These are phyloP conservation scores for Mythimna ferrago DNA, from an alignment of 2,888 invertebrate genomes.

Conservation along the genomic window DNA sequence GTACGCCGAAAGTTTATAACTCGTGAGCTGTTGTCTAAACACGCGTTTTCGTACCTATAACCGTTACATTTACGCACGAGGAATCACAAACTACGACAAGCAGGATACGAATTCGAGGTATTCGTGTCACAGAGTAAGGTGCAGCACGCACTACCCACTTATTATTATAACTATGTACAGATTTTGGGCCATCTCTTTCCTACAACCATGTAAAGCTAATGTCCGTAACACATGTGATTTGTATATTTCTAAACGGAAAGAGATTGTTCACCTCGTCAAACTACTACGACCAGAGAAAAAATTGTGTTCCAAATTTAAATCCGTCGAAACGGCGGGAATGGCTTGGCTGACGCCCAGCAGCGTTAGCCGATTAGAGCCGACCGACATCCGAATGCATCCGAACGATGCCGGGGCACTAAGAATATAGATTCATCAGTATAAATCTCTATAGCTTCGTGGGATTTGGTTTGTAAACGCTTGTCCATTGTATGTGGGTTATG, in stretches of 20 bases:
- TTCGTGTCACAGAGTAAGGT: conserved; percentile 80
- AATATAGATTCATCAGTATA: conserved; percentile 61
- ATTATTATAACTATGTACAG: conserved; percentile 54
- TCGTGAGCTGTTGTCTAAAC: conserved; percentile 67
- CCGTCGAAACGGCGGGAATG: conserved; percentile 84
- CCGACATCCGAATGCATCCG: conserved; percentile 79
- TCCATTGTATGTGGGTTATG: conserved; percentile 33
- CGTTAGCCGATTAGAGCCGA: conserved; percentile 76
- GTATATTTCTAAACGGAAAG: conserved; percentile 72
- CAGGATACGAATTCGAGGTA: conserved; percentile 79
- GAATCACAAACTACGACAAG: conserved; percentile 79
- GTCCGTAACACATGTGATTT: conserved; percentile 38
- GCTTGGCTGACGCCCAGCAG: conserved; percentile 87
- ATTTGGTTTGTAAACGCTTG: conserved; percentile 19
- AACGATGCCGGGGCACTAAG: conserved; percentile 69
- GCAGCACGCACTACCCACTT: conserved; percentile 64
- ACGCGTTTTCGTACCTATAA: conserved; percentile 75
- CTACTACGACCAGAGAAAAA: conserved; percentile 81
- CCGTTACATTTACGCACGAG: conserved; percentile 78
- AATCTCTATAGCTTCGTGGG: conserved; percentile 34
- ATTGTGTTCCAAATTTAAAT: conserved; percentile 89
- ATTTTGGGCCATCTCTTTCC: conserved; percentile 25
- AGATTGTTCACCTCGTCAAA: conserved; percentile 89
- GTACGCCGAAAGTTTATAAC: conserved; percentile 59
- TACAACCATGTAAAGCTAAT: conserved; percentile 16